Evolutionary conservation across 2,888 invertebrate species (phyloP).

Genomic region (Platycheirus albimanus): DNA sequence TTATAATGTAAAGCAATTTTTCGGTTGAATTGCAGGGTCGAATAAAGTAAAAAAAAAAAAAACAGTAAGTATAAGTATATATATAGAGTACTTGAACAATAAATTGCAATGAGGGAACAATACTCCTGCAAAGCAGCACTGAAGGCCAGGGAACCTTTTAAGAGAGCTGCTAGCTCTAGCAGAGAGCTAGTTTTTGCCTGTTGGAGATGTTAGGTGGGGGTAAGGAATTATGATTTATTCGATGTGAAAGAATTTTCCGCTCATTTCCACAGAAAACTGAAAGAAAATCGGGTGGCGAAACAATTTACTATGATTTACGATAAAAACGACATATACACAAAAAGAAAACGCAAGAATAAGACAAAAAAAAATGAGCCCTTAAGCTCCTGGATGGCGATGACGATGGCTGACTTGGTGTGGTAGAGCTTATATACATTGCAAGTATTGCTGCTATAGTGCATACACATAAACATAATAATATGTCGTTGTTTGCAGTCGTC

Average conservation of each 20-base stretch:
- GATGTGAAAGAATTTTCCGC: slow-evolving; percentile 68
- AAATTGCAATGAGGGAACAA: slow-evolving; percentile 50
- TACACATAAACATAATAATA: background rate
- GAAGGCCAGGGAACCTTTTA: slow-evolving; percentile 57
- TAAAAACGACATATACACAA: slow-evolving; percentile 32
- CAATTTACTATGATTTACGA: slow-evolving; percentile 67
- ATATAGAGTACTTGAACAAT: slow-evolving; percentile 37
- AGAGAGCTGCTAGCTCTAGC: slow-evolving; percentile 21
- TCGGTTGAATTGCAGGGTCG: slow-evolving; percentile 29
- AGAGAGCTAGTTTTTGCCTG: slow-evolving; percentile 30
- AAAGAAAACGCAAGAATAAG: background rate
- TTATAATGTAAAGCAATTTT: slow-evolving; percentile 37
- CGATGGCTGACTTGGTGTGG: background rate
- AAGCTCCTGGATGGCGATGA: slow-evolving; percentile 4
- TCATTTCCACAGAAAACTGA: slow-evolving; percentile 54
- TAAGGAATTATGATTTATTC: slow-evolving; percentile 70
- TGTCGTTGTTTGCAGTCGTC: slow-evolving; percentile 30
- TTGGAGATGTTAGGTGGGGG: background rate
- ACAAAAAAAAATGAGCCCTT: slow-evolving; percentile 8
- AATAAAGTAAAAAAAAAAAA: background rate
- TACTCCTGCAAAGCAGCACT: slow-evolving; percentile 9
- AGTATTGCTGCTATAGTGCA: slow-evolving; percentile 34
- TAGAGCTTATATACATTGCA: slow-evolving; percentile 40
- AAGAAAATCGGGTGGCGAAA: slow-evolving; percentile 48
- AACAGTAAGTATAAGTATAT: no score